Evolutionary conservation across 1,140 invertebrate species (phyloP).

Genomic region (Drosophila sechellia): DNA sequence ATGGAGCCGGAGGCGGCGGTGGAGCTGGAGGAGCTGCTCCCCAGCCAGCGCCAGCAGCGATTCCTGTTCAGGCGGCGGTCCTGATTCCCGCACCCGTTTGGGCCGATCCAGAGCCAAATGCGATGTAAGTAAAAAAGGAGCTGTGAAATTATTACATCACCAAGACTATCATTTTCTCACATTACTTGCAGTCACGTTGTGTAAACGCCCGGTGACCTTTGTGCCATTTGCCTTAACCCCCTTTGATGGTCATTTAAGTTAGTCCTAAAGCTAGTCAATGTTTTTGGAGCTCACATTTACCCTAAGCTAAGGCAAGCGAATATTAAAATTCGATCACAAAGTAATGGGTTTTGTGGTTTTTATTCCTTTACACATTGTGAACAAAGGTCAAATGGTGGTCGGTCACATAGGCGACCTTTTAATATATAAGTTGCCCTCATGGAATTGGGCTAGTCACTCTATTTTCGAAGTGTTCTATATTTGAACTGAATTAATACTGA

Average conservation of each 20-base stretch:
- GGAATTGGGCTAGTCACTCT: constrained; percentile 1
- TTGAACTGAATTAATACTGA: constrained; percentile 28
- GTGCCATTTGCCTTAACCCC: constrained; percentile 6
- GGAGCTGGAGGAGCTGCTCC: constrained; percentile 84
- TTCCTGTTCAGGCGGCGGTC: constrained; percentile 24
- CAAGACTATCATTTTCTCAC: neutral
- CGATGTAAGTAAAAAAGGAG: constrained; percentile 41
- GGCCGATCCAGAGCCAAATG: constrained; percentile 51
- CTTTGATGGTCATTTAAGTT: constrained; percentile 17
- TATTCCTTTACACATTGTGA: constrained; percentile 4
- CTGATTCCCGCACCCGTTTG: constrained; percentile 62
- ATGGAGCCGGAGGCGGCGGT: constrained; percentile 76
- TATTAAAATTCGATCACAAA: constrained; percentile 70
- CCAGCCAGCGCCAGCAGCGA: constrained; percentile 33
- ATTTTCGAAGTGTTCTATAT: constrained; percentile 12
- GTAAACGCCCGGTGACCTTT: constrained; percentile 12
- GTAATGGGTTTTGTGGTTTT: neutral
- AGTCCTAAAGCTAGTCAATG: constrained; percentile 63
- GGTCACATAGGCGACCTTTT: neutral
- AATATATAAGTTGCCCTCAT: constrained; percentile 10
- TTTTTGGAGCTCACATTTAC: constrained; percentile 49
- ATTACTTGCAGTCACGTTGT: constrained; percentile 32
- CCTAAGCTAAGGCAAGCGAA: constrained; percentile 68
- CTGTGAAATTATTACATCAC: neutral
- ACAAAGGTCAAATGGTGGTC: constrained; percentile 11